Base-by-base conservation (phyloP, 2,113 vertebrate species). In the Carassius auratus region DNA sequence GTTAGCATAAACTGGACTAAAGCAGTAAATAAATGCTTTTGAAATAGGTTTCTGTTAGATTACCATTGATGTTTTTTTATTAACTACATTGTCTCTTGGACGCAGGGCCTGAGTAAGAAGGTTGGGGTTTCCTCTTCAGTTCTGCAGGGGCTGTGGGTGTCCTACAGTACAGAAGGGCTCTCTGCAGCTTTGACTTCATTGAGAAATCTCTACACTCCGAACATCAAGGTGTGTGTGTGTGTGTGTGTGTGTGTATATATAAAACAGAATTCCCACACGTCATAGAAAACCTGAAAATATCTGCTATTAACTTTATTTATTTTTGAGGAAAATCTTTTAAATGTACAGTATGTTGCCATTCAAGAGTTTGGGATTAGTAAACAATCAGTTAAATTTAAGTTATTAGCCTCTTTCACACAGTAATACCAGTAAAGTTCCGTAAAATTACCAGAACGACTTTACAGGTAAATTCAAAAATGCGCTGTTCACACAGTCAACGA, bases 61-160 rank as follows among this genome's bases (percentile, higher is more conserved):
- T 21, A 12, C 68, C 38, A 45, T 5, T 15, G 4, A 4, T 76
- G 59, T 48, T 5, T 30, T 30, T 13, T 33, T 4, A 30, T 62
- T 36, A 42, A 38, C 9, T 0, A 13, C 23, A 33, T 3, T 36
- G 69, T 68, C 14, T 73, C 10, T 30, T 21, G 62, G 55, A 61
- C 92, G 23, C 82, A 99, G 98, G 97, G 98, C 83, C 94, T 99
- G 89, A 99, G 97, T 93, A 99, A 97, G 94, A 99, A 97, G 92
- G 96, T 98, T 6, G 97, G 98, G 30, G 96, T 99, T 26, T 98
- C 98, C 81, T 99, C 98, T 4, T 99, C 97, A 26, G 97, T 99
- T 84, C 94, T 99, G 85, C 98, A 99, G 95, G 98, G 97, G 84
- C 96, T 99, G 85, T 99, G 98, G 98, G 94, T 99, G 86, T 97